Percentiles rank a stretch among this genome's conserved stretches.
These are phyloP conservation scores for Leucosticte australis DNA, from an alignment of 2,113 vertebrate species.

Conservation along the genomic window DNA sequence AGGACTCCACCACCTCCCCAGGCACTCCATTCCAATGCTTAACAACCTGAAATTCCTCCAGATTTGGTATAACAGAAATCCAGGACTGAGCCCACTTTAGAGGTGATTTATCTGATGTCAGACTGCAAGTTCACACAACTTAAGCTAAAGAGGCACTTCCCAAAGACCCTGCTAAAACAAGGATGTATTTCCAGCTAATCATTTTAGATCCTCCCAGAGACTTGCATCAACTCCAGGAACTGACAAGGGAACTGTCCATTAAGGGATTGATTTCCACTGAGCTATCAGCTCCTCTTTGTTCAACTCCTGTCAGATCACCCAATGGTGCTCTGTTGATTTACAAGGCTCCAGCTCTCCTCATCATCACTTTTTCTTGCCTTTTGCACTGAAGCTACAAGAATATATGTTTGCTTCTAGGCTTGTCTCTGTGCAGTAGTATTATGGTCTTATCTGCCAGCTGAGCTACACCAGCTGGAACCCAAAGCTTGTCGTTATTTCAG, in stretches of 20 bases:
- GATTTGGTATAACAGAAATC: not conserved
- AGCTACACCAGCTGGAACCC: not conserved
- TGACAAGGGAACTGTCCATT: not conserved
- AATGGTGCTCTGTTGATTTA: not conserved
- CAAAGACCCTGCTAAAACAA: not conserved
- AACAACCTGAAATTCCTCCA: not conserved
- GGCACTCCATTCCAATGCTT: not conserved
- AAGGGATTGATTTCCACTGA: conserved; percentile 9
- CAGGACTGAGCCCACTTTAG: not conserved
- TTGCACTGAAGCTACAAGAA: not conserved
- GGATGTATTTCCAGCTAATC: not conserved
- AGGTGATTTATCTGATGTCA: not conserved
- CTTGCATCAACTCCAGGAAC: not conserved
- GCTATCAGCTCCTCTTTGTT: not conserved
- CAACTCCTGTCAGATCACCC: not conserved
- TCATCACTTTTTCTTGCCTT: not conserved
- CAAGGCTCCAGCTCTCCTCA: not conserved
- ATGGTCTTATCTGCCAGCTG: not conserved
- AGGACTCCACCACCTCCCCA: not conserved
- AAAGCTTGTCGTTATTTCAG: not conserved
- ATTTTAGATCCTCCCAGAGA: not conserved
- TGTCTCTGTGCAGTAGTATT: not conserved
- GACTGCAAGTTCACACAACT: not conserved
- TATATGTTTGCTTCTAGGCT: not conserved
- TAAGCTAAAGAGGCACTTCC: not conserved